Percentiles rank a stretch among this genome's conserved stretches.
Conservation (phyloP, 2,113 vertebrate genomes). For the Pterocles burchelli region DNA sequence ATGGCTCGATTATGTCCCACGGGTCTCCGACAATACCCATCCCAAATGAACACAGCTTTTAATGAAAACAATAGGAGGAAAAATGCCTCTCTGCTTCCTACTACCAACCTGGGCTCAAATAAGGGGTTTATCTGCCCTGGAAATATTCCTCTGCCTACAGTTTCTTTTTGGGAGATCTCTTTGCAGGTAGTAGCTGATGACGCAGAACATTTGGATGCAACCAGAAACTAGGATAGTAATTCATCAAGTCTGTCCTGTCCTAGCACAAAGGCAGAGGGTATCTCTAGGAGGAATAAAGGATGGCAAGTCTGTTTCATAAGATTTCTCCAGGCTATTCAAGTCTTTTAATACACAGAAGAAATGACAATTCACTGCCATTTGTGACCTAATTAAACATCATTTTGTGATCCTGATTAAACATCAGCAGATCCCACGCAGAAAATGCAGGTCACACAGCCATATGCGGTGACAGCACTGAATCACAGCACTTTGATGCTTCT, state of each 20-base stretch:
- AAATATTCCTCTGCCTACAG: not conserved
- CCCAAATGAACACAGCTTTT: not conserved
- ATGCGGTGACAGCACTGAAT: not conserved
- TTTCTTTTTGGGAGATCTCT: not conserved
- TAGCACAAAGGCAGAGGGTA: not conserved
- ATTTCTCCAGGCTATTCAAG: not conserved
- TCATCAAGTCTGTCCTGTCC: not conserved
- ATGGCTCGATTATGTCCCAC: not conserved
- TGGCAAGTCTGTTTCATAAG: not conserved
- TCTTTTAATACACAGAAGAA: not conserved
- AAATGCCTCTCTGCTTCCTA: not conserved
- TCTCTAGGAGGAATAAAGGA: not conserved
- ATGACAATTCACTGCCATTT: not conserved
- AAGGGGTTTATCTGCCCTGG: not conserved
- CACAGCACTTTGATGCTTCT: not conserved
- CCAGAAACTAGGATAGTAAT: not conserved
- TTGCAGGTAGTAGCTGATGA: not conserved
- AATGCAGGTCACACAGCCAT: not conserved
- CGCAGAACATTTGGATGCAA: not conserved
- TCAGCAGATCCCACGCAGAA: not conserved
- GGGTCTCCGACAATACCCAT: not conserved
- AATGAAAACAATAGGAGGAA: not conserved
- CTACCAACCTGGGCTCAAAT: not conserved
- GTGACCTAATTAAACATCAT: not conserved
- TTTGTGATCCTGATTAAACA: not conserved